Conservation (phyloP, 2,113 vertebrate species). For the cattle (Bos taurus) region DNA sequence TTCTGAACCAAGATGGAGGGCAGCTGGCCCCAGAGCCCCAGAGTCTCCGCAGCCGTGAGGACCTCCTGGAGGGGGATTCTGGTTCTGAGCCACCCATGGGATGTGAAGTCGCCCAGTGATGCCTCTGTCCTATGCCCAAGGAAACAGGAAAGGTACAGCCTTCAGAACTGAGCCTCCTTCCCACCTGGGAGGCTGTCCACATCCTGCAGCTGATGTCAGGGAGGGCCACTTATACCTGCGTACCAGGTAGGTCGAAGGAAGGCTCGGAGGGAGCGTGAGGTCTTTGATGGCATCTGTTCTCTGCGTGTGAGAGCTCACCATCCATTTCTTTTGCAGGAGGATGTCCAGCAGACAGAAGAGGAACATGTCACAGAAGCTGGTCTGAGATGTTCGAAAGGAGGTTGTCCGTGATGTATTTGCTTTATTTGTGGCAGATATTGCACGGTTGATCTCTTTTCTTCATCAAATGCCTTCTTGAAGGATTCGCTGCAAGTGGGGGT, state of each 20-base stretch:
- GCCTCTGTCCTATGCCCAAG: not conserved
- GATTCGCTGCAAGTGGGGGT: rapidly evolving
- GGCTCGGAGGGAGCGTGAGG: rapidly evolving
- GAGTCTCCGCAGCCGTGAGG: not conserved
- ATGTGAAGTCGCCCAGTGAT: rapidly evolving
- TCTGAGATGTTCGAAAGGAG: not conserved
- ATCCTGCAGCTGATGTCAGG: rapidly evolving
- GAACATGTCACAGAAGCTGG: rapidly evolving
- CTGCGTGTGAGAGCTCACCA: rapidly evolving
- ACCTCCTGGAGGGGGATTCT: not conserved
- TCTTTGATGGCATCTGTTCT: rapidly evolving
- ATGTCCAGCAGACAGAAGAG: rapidly evolving
- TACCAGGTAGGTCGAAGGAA: not conserved
- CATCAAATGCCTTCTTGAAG: not conserved
- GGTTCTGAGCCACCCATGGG: not conserved
- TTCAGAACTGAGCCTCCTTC: rapidly evolving
- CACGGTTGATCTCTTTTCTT: not conserved
- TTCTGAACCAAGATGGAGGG: not conserved
- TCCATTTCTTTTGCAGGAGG: not conserved
- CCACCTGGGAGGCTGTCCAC: not conserved
- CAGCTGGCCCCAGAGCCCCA: no score
- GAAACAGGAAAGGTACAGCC: not conserved
- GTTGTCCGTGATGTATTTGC: not conserved
- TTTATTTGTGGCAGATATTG: not conserved
- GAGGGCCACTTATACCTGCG: rapidly evolving